These are phyloP conservation scores for Oreocharis arfaki DNA, from an alignment of 2,113 vertebrate species.

Conservation along the genomic window DNA sequence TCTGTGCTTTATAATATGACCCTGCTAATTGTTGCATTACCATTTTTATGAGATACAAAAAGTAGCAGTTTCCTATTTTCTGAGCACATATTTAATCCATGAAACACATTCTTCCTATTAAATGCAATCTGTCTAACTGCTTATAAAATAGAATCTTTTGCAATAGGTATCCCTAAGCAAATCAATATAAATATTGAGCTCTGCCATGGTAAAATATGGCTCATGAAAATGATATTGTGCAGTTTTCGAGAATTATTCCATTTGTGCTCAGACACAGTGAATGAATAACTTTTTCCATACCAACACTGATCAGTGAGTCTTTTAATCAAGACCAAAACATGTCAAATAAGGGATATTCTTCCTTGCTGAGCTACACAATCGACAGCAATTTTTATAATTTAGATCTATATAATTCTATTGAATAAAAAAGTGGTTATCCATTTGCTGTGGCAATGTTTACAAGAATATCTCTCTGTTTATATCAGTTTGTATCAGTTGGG, in stretches of 20 bases:
- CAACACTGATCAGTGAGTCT: not conserved
- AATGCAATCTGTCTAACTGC: constrained; percentile 51
- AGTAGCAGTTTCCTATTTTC: constrained; percentile 63
- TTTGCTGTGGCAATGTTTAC: not conserved
- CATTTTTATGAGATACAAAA: constrained; percentile 85
- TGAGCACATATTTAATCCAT: constrained; percentile 60
- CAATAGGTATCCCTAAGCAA: constrained; percentile 39
- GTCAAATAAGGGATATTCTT: not conserved
- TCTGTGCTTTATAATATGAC: constrained; percentile 80
- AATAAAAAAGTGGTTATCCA: not conserved
- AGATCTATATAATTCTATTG: not conserved
- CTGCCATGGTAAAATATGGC: not conserved
- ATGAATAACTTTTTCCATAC: not conserved
- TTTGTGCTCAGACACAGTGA: not conserved
- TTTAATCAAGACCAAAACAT: not conserved
- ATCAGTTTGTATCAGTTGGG: not conserved
- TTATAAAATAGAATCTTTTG: constrained; percentile 39
- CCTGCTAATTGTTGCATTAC: constrained; percentile 81
- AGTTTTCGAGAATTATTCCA: not conserved
- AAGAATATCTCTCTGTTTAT: not conserved
- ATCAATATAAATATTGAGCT: constrained; percentile 60
- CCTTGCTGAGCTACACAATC: not conserved
- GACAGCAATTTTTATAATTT: not conserved
- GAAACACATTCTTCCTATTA: constrained; percentile 54
- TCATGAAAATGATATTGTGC: not conserved